Base-by-base conservation (phyloP, 2,113 vertebrate genomes). In the Elgaria multicarinata region DNA sequence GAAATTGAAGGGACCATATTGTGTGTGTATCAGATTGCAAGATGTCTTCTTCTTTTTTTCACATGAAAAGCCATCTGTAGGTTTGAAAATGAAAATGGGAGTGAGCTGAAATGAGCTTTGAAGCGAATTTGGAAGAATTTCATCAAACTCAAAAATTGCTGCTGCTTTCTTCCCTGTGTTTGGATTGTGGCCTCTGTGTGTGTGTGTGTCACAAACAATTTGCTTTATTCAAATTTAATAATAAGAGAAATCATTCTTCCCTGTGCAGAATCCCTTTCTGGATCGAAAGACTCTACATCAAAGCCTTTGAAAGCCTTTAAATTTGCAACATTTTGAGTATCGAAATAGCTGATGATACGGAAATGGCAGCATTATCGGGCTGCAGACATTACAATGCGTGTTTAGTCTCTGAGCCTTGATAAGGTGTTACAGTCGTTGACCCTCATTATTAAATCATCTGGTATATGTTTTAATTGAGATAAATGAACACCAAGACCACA, bases 401-500 rank as follows among this genome's bases (percentile, higher is more conserved):
- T 76, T 94, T 95, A 91, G 92, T 92, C 44, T 0, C 0, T 72
- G 64, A 77, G 64, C 67, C 91, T 86, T 92, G 87, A 66, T 87
- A 79, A 92, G 86, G 58, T 77, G 90, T 89, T 91, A 72, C 71
- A 91, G 67, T 83, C 83, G 36, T 72, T 87, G 92, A 89, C 91
- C 87, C 86, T 94, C 53, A 79, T 95, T 84, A 95, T 97, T 94
- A 94, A 96, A 95, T 95, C 91, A 94, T 89, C 92, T 89, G 78
- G 90, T 96, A 89, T 92, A 93, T 88, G 91, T 91, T 96, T 89
- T 93, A 96, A 95, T 92, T 93, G 91, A 90, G 91, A 94, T 93
- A 92, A 91, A 90, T 90, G 6, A 85, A 85, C 74, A 28, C 2
- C 77, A 42, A 26, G 9, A 26, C 13, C 84, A 82, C 55, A 87